phyloP scores from a whole-genome alignment of 2,888 invertebrate species.

The Cecidostiba fungosa region DNA sequence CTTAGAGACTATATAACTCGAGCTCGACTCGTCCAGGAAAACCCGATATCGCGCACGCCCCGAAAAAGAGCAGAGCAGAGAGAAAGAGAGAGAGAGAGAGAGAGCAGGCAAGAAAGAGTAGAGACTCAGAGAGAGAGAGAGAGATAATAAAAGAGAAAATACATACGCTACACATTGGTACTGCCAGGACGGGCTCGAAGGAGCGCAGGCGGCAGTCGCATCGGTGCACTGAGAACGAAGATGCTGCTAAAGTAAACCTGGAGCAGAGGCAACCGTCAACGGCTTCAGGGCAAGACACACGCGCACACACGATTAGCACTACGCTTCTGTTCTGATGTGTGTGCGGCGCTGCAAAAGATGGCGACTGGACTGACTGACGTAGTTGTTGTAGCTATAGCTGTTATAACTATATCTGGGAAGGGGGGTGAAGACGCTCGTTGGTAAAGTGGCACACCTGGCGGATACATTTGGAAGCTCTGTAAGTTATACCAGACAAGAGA shows the following conservation, averaged over 20 bases:
- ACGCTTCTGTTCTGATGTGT: not conserved
- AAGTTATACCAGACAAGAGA: no score
- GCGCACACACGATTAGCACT: not conserved
- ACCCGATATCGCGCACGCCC: not conserved
- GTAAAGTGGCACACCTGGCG: no score
- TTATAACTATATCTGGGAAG: no score
- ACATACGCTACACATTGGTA: not conserved
- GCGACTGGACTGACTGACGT: not conserved
- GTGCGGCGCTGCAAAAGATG: constrained; percentile 4
- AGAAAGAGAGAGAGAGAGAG: not conserved
- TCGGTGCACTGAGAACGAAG: not conserved
- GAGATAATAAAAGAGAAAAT: not conserved
- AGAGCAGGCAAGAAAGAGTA: not conserved
- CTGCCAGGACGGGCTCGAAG: not conserved
- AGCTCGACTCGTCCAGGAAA: not conserved
- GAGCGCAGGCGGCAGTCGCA: not conserved
- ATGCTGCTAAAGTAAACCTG: not conserved
- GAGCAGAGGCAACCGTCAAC: not conserved
- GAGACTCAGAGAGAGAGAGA: not conserved
- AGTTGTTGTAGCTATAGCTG: not conserved
- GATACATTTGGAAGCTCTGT: no score
- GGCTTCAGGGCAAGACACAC: not conserved
- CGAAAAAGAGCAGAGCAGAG: not conserved
- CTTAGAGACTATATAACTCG: not conserved
- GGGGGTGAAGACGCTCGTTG: no score